Evolutionary conservation across 2,888 invertebrate species (phyloP), one percentile per base, ranked within the genome.

Genomic region (Dexiosoma caninum): DNA sequence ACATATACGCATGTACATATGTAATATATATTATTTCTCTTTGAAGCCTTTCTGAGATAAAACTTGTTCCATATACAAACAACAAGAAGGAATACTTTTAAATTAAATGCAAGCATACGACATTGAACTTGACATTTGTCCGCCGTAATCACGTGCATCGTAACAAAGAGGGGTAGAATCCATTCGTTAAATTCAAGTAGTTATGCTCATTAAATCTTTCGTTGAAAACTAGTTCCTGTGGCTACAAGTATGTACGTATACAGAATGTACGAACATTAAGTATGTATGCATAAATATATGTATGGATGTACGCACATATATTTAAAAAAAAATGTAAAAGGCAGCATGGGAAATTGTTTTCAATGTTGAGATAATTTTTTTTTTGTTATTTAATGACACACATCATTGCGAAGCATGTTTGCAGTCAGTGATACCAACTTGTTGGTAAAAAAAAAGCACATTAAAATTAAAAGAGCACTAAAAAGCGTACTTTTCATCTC

Each of bases 51-150:
- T 57, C 37, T 42, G 14, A 75, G 59, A 49, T 42, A 64, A 71
- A 77, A 78, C 77, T 40, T 55, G 77, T 78, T 78, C 42, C 19
- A 14, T 42, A 23, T 21, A n/a, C 37, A 49, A 53, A 2, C 23
- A 16, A 27, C 27, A 27, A 27, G 37, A 35, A 53, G 32, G 21
- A n/a, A n/a, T 19, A 19, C 9, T 51, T 70, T 62, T 40, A 55
- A 57, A 40, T 64, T 27, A 71, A 70, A 64, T 71, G 46, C 70
- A 77, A 70, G 40, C 59, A 55, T 16, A 49, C 59, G 78, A 72
- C 81, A 81, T 81, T 81, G 81, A 81, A 81, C 81, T 81, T 81
- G 80, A 77, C 71, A 70, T 77, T 55, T 40, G 62, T 19, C 40
- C 16, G 57, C 14, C 37, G 40, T 12, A 30, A 71, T 76, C 76